Percentiles rank a stretch among this genome's conserved stretches.
Conservation (phyloP, 2,113 vertebrate species). For the Xiphorhynchus elegans region DNA sequence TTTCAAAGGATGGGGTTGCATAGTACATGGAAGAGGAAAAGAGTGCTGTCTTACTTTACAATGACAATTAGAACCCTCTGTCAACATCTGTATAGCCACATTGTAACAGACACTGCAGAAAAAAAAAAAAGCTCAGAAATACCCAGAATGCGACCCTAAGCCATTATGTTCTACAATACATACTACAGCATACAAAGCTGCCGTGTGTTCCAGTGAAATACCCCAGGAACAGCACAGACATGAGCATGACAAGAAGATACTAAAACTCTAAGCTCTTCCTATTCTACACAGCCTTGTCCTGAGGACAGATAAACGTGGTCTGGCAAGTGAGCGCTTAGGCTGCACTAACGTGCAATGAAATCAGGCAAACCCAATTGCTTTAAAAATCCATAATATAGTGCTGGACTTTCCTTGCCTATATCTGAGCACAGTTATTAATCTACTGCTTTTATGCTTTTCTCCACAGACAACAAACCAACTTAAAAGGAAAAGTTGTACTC, state of each 20-base stretch:
- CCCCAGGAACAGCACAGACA: neutral
- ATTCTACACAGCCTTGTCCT: neutral
- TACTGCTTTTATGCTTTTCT: neutral
- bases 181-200: neutral
- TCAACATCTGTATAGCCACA: neutral
- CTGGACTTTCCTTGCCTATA: neutral
- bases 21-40: neutral
- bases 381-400: neutral
- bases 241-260: neutral
- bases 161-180: neutral
- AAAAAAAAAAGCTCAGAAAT: neutral
- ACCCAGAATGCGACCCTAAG: neutral
- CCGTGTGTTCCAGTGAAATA: neutral
- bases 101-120: neutral
- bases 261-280: neutral
- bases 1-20: neutral
- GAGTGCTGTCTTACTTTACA: neutral
- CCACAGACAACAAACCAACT: neutral
- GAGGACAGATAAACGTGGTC: neutral
- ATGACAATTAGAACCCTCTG: neutral
- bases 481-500: neutral
- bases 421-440: neutral
- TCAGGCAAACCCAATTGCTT: neutral
- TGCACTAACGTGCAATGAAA: neutral
- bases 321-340: neutral